phyloP scores from a whole-genome alignment of 53 echinoderm and acorn worm genomes.

The Astropecten irregularis region DNA sequence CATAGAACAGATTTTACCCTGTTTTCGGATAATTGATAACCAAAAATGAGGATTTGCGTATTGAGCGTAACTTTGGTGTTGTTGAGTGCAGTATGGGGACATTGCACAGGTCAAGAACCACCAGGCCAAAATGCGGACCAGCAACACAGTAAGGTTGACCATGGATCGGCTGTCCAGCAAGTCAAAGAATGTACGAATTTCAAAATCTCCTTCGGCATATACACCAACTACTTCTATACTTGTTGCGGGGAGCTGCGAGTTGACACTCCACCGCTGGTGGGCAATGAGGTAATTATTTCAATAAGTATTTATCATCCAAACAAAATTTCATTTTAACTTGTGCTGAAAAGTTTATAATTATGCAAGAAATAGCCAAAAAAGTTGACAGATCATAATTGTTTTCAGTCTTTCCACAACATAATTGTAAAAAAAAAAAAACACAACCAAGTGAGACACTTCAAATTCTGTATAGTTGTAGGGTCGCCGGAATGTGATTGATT shows the following conservation, averaged over 20 bases:
- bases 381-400: not conserved
- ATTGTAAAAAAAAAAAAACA: no score
- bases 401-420: not conserved
- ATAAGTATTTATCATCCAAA: no score
- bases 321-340: no score
- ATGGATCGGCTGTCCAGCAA: not conserved
- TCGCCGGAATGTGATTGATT: no score
- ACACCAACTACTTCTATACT: slow-evolving; percentile 40
- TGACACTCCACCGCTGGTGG: not conserved
- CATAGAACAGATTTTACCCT: no score
- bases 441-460: no score
- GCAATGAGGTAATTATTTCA: slow-evolving; percentile 11
- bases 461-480: no score
- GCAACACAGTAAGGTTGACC: not conserved
- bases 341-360: no score
- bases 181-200: slow-evolving; percentile 13
- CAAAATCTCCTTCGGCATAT: slow-evolving; percentile 1
- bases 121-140: not conserved
- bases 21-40: no score
- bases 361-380: not conserved
- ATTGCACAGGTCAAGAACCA: slow-evolving; percentile 12
- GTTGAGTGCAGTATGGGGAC: not conserved
- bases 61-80: slow-evolving; percentile 6
- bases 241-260: slow-evolving; percentile 6
- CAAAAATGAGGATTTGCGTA: not conserved